Evolutionary conservation across 2,888 invertebrate species (phyloP), one percentile per base, ranked within the genome.

Genomic region (Hirtodrosophila cameraria): DNA sequence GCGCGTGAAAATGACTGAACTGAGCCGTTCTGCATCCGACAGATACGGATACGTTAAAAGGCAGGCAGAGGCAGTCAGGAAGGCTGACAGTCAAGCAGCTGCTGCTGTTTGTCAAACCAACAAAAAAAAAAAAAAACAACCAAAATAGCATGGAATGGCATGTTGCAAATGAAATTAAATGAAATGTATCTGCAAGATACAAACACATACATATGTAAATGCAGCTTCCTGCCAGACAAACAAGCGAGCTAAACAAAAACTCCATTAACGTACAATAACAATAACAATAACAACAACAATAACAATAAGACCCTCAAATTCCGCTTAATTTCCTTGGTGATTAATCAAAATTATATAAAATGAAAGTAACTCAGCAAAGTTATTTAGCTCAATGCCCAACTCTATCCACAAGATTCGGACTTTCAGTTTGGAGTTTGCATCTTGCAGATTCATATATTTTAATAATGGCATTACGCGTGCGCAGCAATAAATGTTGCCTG

Each of bases 291-390:
- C n/a, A n/a, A n/a, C n/a, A n/a, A 27, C 50, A n/a, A n/a, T 8
- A 20, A 13, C n/a, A 36, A 35, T 4, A 25, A 30, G 33, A 48
- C 12, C 38, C 64, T 43, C 12, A 55, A 73, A 55, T 65, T 75
- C 60, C 57, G 50, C 58, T 73, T 68, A 77, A 77, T 68, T 80
- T 71, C 59, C 66, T 81, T 75, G 67, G 69, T 58, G 60, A 81
- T 81, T 81, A 78, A 78, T 82, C 82, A 81, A 82, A 75, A 73
- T 71, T 58, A 65, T 52, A 53, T 52, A 54, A 62, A n/a, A 67
- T 54, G 55, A 55, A 57, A 68, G 66, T 50, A 68, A 70, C 64
- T 65, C 54, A 39, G 45, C 48, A 42, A 35, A 23, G n/a, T 15
- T 31, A 33, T 38, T 39, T 16, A 41, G 23, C 38, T 54, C 25